phyloP scores from a whole-genome alignment of 2,797 vertebrate genomes.

The Trichosurus vulpecula region DNA sequence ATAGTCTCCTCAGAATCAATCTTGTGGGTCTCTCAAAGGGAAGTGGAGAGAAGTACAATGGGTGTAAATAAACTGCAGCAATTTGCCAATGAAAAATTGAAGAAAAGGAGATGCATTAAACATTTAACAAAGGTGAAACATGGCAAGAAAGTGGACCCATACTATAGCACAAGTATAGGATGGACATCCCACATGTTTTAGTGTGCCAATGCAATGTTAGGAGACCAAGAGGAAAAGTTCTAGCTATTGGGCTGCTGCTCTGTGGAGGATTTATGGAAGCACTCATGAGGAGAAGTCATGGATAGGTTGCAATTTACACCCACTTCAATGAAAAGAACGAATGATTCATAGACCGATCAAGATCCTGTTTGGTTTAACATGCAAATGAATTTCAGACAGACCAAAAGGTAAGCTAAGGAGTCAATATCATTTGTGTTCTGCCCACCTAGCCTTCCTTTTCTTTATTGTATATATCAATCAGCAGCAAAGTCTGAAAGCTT shows the following conservation, averaged over 20 bases:
- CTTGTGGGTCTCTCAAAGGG: neutral
- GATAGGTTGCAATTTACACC: neutral
- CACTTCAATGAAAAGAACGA: neutral
- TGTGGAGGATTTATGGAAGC: neutral
- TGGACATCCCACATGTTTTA: neutral
- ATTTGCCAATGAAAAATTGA: neutral
- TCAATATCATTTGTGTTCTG: neutral
- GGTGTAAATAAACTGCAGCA: neutral
- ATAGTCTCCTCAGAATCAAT: neutral
- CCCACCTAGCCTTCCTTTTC: neutral
- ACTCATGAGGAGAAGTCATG: neutral
- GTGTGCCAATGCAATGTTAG: neutral
- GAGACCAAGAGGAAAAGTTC: neutral
- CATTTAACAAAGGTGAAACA: neutral
- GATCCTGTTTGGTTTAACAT: neutral
- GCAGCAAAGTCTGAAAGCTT: neutral
- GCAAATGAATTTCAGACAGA: neutral
- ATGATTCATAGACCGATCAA: neutral
- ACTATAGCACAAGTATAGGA: neutral
- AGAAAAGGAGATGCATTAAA: neutral
- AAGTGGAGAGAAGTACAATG: neutral
- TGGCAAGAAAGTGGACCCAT: neutral
- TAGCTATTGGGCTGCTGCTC: neutral
- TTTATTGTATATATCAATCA: neutral
- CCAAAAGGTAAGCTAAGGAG: neutral